These are phyloP conservation scores for Noctuana brunneofusca DNA, from an alignment of 2,888 invertebrate genomes.

Conservation along the genomic window DNA sequence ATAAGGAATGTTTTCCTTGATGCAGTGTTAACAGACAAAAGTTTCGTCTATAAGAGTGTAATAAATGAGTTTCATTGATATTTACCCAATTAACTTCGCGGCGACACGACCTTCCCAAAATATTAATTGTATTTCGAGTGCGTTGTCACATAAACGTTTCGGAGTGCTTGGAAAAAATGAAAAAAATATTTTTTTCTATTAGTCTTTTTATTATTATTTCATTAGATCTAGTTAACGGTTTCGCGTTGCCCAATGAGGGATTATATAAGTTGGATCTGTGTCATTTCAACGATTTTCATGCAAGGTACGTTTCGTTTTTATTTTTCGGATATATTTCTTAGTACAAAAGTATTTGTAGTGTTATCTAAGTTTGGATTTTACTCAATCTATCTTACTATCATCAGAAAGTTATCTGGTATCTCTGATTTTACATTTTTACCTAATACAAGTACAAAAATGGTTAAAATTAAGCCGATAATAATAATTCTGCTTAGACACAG, in stretches of 20 bases:
- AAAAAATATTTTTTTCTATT: slow-evolving; percentile 28
- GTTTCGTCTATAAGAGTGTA: background rate
- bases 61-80: background rate
- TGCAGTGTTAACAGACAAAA: background rate
- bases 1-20: slow-evolving; percentile 3
- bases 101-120: slow-evolving; percentile 1
- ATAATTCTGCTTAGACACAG: no score
- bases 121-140: slow-evolving; percentile 18
- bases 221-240: slow-evolving; percentile 40
- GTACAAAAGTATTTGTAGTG: no score
- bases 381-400: no score
- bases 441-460: no score
- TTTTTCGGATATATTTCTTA: no score
- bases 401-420: no score
- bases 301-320: slow-evolving; percentile 65
- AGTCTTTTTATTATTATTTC: background rate
- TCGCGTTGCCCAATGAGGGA: slow-evolving; percentile 59
- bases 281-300: slow-evolving; percentile 83
- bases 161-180: slow-evolving; percentile 17
- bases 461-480: no score
- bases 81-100: background rate
- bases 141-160: background rate
- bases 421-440: no score
- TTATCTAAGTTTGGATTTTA: no score
- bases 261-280: slow-evolving; percentile 80